Evolutionary conservation across 2,113 vertebrate genomes (phyloP).

Genomic region (Brienomyrus longianalis): DNA sequence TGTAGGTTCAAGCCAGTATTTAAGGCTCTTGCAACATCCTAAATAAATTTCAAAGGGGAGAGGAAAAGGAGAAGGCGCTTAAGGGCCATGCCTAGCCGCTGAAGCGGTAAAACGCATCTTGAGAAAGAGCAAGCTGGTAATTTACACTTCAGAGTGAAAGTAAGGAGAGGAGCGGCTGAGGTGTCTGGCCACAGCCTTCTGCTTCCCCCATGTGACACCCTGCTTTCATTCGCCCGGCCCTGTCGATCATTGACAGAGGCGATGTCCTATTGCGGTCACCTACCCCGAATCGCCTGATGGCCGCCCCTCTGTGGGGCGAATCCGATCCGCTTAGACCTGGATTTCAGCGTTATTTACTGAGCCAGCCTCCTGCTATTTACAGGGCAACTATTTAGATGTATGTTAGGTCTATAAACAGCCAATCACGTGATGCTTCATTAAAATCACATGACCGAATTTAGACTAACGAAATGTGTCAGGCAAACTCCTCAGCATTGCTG

Average conservation of each 20-base stretch:
- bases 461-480: not conserved
- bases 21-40: not conserved
- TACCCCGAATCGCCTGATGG: not conserved
- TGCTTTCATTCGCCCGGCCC: not conserved
- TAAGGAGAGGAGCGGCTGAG: not conserved
- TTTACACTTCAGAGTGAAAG: not conserved
- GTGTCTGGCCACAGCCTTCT: not conserved
- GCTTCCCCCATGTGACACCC: not conserved
- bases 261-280: not conserved
- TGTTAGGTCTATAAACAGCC: conserved; percentile 20
- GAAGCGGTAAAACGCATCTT: not conserved
- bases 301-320: conserved; percentile 12
- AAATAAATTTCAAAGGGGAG: not conserved
- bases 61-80: not conserved
- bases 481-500: not conserved
- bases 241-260: not conserved
- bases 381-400: conserved; percentile 13
- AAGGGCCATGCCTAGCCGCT: not conserved
- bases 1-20: not conserved
- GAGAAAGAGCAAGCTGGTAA: not conserved
- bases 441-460: not conserved
- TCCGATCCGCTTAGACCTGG: conserved; percentile 36
- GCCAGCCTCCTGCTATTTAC: conserved; percentile 29
- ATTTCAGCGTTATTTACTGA: conserved; percentile 31
- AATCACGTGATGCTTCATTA: not conserved